phyloP scores from a whole-genome alignment of 2,888 invertebrate genomes.

The Prenolepis imparis region DNA sequence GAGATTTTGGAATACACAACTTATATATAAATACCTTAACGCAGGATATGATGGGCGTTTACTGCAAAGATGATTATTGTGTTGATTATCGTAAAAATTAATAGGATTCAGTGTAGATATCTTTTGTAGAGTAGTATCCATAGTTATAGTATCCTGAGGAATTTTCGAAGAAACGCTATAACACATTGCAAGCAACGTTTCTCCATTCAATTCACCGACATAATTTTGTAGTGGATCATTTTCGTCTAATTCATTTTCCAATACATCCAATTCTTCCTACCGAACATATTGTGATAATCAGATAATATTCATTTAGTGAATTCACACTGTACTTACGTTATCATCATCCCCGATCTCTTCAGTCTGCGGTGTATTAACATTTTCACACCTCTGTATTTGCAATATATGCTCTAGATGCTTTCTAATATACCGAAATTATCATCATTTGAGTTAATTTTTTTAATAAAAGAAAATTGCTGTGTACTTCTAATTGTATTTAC shows the following conservation, averaged over 20 bases:
- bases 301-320: not conserved
- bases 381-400: slow-evolving; percentile 76
- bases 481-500: not conserved
- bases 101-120: slow-evolving; percentile 20
- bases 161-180: slow-evolving; percentile 70
- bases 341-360: slow-evolving; percentile 80
- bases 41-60: slow-evolving; percentile 34
- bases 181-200: slow-evolving; percentile 78
- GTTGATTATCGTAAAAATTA: slow-evolving; percentile 19
- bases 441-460: slow-evolving; percentile 24
- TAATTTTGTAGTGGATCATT: slow-evolving; percentile 81
- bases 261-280: slow-evolving; percentile 81
- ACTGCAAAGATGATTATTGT: slow-evolving; percentile 21
- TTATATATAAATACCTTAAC: slow-evolving; percentile 34
- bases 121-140: slow-evolving; percentile 8
- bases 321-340: slow-evolving; percentile 72
- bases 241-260: slow-evolving; percentile 83
- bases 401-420: slow-evolving; percentile 80
- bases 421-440: slow-evolving; percentile 63
- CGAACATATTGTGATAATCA: slow-evolving; percentile 20
- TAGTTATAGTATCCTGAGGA: slow-evolving; percentile 33
- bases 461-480: not conserved
- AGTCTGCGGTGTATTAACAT: slow-evolving; percentile 73
- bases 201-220: slow-evolving; percentile 80
- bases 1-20: not conserved